Percentiles rank a stretch among this genome's conserved stretches.
phyloP scores from a whole-genome alignment of 1,140 invertebrate species.

The Limonius californicus region DNA sequence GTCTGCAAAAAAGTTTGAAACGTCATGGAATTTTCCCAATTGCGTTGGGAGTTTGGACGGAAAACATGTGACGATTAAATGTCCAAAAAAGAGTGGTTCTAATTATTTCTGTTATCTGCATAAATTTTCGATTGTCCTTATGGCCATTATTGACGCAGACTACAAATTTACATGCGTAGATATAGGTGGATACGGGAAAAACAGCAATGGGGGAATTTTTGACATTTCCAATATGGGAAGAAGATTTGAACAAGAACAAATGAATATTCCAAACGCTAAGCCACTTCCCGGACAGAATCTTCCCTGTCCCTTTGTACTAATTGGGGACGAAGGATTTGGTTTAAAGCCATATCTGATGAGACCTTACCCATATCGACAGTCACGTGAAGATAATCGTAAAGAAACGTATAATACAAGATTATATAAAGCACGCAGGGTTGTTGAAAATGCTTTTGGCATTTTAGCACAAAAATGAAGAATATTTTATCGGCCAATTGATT shows the following conservation, averaged over 20 bases:
- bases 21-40: slow-evolving; percentile 42
- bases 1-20: slow-evolving; percentile 33
- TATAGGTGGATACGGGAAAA: slow-evolving; percentile 39
- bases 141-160: slow-evolving; percentile 45
- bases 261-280: slow-evolving; percentile 31
- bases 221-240: slow-evolving; percentile 31
- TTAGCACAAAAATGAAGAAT: slow-evolving; percentile 41
- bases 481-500: slow-evolving; percentile 36
- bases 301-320: slow-evolving; percentile 34
- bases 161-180: too few species aligned
- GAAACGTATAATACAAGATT: slow-evolving; percentile 37
- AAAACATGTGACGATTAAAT: slow-evolving; percentile 47
- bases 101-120: slow-evolving; percentile 46
- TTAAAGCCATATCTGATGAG: slow-evolving; percentile 40
- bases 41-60: slow-evolving; percentile 46
- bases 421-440: too few species aligned
- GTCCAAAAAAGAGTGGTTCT: too few species aligned
- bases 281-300: slow-evolving; percentile 29
- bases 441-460: too few species aligned
- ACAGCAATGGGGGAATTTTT: slow-evolving; percentile 34
- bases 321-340: slow-evolving; percentile 48
- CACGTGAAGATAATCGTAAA: too few species aligned
- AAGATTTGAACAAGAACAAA: slow-evolving; percentile 25
- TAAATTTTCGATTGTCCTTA: too few species aligned
- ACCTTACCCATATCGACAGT: slow-evolving; percentile 33